These are phyloP conservation scores for Nasonia giraulti DNA, from an alignment of 1,140 invertebrate genomes.

Conservation along the genomic window DNA sequence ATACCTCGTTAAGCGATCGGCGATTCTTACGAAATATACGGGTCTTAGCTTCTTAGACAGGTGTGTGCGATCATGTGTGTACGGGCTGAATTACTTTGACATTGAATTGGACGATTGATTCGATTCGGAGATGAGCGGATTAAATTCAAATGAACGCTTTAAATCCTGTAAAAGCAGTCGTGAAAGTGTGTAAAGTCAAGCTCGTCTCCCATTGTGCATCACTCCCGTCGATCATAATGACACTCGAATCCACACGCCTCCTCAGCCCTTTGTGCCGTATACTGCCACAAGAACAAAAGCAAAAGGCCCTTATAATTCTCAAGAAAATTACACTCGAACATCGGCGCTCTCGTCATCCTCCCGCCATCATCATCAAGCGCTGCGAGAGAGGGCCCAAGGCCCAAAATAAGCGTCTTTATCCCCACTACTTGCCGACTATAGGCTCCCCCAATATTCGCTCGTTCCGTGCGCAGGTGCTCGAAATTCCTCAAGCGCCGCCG, in stretches of 20 bases:
- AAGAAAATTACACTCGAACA: too few species aligned
- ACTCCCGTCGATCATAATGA: neutral
- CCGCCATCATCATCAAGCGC: neutral
- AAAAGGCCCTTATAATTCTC: neutral
- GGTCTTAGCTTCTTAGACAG: too few species aligned
- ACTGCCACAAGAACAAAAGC: neutral
- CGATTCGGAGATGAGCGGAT: too few species aligned
- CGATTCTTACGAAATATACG: too few species aligned
- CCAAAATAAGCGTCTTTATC: neutral
- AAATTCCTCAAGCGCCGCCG: neutral
- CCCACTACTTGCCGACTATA: neutral
- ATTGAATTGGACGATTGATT: neutral
- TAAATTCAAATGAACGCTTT: too few species aligned
- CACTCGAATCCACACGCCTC: neutral
- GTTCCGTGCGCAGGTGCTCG: neutral
- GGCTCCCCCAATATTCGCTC: neutral
- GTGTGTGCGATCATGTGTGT: too few species aligned
- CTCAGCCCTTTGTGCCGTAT: neutral
- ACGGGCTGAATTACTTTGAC: neutral
- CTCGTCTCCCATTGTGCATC: neutral
- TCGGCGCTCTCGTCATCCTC: too few species aligned
- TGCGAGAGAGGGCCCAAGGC: neutral
- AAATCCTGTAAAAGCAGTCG: neutral
- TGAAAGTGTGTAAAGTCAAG: neutral
- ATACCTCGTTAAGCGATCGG: too few species aligned